Evolutionary conservation across 2,888 invertebrate genomes (phyloP).

Genomic region (Antheraea yamamai): DNA sequence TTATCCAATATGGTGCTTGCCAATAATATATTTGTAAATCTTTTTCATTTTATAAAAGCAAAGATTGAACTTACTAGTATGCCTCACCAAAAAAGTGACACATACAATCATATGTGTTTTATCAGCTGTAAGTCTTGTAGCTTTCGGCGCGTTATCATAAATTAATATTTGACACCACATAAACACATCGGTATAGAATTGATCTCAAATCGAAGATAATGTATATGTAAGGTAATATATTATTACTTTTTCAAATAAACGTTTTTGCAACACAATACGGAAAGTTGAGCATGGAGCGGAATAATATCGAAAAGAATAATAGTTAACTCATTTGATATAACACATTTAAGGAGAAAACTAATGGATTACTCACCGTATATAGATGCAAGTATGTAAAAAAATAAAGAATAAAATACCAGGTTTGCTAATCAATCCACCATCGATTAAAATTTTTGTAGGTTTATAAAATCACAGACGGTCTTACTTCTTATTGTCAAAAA

Average conservation of each 20-base stretch:
- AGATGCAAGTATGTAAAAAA: conserved; percentile 34
- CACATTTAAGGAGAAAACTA: neutral
- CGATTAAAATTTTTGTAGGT: conserved; percentile 30
- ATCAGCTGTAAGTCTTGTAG: neutral
- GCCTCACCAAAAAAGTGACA: neutral
- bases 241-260: conserved; percentile 3
- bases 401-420: conserved; percentile 36
- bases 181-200: neutral
- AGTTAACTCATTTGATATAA: neutral
- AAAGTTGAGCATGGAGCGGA: neutral
- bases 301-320: neutral
- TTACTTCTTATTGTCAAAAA: neutral
- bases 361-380: conserved; percentile 17
- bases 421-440: conserved; percentile 51
- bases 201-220: neutral
- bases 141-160: neutral
- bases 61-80: neutral
- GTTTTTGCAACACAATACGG: conserved; percentile 1
- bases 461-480: neutral
- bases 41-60: neutral
- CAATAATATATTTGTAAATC: neutral
- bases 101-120: neutral
- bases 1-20: neutral
- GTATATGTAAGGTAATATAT: neutral
- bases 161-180: neutral